These are phyloP conservation scores for Paramisgurnus dabryanus DNA, from an alignment of 2,113 vertebrate genomes.

Conservation along the genomic window DNA sequence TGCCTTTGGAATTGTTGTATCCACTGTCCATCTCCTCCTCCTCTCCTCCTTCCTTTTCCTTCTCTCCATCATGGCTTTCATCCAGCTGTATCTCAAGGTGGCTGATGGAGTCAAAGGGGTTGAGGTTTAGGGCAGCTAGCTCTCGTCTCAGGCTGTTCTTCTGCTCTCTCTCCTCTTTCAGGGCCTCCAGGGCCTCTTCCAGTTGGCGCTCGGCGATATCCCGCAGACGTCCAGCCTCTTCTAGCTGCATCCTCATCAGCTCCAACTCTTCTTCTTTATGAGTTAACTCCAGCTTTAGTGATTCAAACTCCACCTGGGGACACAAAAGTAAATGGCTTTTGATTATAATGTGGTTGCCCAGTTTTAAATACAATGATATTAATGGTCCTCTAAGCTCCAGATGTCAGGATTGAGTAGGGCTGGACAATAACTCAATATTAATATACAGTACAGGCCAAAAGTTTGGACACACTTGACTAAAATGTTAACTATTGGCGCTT, in stretches of 20 bases:
- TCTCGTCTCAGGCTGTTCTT: conserved; percentile 79
- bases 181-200: conserved; percentile 81
- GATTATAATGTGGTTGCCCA: neutral
- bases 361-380: no score
- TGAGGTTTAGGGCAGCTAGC: conserved; percentile 70
- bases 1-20: conserved; percentile 72
- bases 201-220: conserved; percentile 79
- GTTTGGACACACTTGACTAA: no score
- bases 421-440: no score
- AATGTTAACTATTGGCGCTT: no score
- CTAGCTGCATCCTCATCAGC: conserved; percentile 72
- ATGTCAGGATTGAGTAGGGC: no score
- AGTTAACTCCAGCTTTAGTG: conserved; percentile 78
- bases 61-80: conserved; percentile 67
- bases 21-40: conserved; percentile 74
- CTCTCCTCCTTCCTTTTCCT: conserved; percentile 41
- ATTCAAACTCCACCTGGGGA: conserved; percentile 81
- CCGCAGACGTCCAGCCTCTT: conserved; percentile 73
- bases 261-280: conserved; percentile 80
- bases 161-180: conserved; percentile 83
- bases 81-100: conserved; percentile 76
- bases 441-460: no score
- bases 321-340: neutral
- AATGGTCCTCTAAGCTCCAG: no score
- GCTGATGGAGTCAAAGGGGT: conserved; percentile 73